Evolutionary conservation across 2,888 invertebrate genomes (phyloP).

Genomic region (Eugnorisma glareosa): DNA sequence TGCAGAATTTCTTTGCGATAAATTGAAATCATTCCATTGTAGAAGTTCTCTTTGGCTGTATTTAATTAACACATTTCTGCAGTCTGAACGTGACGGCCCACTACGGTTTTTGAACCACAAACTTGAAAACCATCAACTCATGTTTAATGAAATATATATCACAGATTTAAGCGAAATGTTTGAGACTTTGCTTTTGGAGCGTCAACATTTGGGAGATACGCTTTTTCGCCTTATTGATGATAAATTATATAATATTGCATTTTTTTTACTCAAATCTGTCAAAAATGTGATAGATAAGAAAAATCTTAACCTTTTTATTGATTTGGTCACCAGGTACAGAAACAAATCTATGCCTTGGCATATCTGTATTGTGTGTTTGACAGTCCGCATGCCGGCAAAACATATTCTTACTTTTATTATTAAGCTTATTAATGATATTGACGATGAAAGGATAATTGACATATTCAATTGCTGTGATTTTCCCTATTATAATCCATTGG

Average conservation of each 20-base stretch:
- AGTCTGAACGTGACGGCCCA: conserved; percentile 19
- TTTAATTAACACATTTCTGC: conserved; percentile 35
- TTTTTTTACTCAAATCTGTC: conserved; percentile 28
- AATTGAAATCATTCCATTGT: conserved; percentile 23
- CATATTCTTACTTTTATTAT: conserved; percentile 10
- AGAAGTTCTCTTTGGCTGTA: conserved; percentile 32
- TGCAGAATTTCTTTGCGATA: conserved; percentile 48
- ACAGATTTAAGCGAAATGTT: conserved; percentile 7
- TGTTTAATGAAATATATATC: conserved; percentile 21
- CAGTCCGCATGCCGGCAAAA: conserved; percentile 7
- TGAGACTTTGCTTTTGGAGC: conserved; percentile 13
- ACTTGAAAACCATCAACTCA: conserved; percentile 18
- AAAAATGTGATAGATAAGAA: background rate
- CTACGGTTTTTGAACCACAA: conserved; percentile 45
- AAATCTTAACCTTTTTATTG: conserved; percentile 21
- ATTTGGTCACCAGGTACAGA: background rate
- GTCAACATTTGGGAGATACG: background rate
- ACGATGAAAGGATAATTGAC: conserved; percentile 26
- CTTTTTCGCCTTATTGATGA: background rate
- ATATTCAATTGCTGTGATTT: conserved; percentile 45
- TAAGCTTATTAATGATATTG: conserved; percentile 28
- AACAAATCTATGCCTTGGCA: background rate
- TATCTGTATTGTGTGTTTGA: conserved; percentile 26
- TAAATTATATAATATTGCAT: background rate
- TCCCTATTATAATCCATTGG: conserved; percentile 40